A percentile compares a stretch with the other conserved stretches of the same genome.
Conservation (phyloP, 1,140 invertebrate species). For the Pomacea maculata region DNA sequence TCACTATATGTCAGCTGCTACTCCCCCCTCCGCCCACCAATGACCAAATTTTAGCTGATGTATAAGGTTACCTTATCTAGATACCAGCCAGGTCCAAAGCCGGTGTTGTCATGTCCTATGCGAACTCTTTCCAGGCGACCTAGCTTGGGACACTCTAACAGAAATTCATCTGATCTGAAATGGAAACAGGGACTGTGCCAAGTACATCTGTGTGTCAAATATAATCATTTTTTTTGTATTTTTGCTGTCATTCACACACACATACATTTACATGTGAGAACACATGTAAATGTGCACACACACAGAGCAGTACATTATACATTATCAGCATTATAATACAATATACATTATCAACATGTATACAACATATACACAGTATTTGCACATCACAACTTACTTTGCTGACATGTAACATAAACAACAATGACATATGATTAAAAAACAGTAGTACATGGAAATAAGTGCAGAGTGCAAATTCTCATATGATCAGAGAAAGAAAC, state of each 20-base stretch:
- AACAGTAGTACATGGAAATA: no score
- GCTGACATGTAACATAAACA: no score
- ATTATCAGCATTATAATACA: no score
- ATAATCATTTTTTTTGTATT: neutral
- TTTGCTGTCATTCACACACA: neutral
- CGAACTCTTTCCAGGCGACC: constrained; percentile 59
- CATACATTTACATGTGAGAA: neutral
- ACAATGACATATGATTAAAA: no score
- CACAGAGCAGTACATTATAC: neutral
- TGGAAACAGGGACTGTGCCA: neutral
- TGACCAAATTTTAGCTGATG: no score
- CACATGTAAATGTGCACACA: neutral
- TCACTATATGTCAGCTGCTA: no score
- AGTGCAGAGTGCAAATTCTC: no score
- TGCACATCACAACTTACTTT: no score
- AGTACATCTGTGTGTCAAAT: neutral
- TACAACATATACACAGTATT: no score
- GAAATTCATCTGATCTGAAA: constrained; percentile 62
- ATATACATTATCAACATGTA: no score
- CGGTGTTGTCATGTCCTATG: constrained; percentile 64
- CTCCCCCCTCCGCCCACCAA: no score
- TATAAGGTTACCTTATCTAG: constrained; percentile 58
- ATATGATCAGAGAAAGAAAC: neutral
- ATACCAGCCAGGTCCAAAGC: constrained; percentile 63
- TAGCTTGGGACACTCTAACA: constrained; percentile 56